phyloP scores from a whole-genome alignment of 2,797 vertebrate species.

The Lacerta bilineata region DNA sequence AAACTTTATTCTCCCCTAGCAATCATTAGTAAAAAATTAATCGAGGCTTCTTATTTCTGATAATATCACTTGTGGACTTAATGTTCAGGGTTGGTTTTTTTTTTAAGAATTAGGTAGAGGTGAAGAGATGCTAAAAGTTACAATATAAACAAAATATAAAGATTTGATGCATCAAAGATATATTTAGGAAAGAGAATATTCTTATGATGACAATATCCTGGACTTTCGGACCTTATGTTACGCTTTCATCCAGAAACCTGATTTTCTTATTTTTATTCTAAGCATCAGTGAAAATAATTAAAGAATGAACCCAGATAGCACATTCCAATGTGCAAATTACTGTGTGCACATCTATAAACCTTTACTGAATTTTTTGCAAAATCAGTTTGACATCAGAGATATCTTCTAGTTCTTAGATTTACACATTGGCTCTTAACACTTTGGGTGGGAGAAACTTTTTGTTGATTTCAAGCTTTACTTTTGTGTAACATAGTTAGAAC shows the following conservation, averaged over 20 bases:
- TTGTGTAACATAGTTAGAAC: neutral
- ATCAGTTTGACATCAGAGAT: neutral
- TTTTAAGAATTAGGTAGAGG: neutral
- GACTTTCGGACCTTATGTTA: neutral
- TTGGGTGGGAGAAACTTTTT: neutral
- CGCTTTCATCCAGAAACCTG: constrained; percentile 18
- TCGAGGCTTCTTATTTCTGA: rapidly evolving
- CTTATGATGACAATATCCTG: constrained; percentile 41
- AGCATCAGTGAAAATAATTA: neutral
- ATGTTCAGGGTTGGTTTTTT: neutral
- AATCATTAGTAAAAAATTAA: neutral
- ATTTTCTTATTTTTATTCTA: neutral
- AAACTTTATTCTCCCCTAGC: neutral
- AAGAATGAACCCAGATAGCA: neutral
- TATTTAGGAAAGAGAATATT: constrained; percentile 6
- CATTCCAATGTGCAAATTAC: neutral
- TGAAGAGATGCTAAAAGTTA: neutral
- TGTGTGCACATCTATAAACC: neutral
- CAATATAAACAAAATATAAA: neutral
- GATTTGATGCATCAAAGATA: constrained; percentile 26
- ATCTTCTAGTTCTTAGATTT: neutral
- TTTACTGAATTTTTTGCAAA: neutral
- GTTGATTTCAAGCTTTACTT: neutral
- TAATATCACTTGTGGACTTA: neutral
- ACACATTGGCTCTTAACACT: neutral